Evolutionary conservation across 2,888 invertebrate species (phyloP).

Genomic region (Agriopis aurantiaria): DNA sequence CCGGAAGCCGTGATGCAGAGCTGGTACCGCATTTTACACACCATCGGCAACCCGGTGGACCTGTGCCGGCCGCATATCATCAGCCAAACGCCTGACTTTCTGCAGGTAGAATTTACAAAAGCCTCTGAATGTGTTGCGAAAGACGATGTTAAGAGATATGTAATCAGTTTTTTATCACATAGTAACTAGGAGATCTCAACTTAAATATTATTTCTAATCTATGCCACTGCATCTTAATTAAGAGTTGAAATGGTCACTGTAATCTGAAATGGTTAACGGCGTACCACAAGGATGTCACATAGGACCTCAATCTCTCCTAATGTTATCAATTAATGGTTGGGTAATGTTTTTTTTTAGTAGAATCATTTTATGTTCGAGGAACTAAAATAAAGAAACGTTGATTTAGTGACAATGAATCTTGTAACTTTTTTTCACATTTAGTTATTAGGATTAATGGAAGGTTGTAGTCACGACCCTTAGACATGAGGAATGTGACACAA

Average conservation of each 20-base stretch:
- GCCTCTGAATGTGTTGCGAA: not conserved
- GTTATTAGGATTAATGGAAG: too few species aligned
- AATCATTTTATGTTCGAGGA: too few species aligned
- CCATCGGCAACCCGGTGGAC: conserved; percentile 97
- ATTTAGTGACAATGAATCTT: too few species aligned
- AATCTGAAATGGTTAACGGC: not conserved
- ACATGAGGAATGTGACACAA: too few species aligned
- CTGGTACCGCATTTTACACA: conserved; percentile 98
- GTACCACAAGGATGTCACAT: not conserved
- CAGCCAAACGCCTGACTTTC: conserved; percentile 88
- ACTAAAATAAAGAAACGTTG: too few species aligned
- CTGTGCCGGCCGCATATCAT: conserved; percentile 94
- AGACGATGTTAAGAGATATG: not conserved
- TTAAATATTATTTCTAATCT: not conserved
- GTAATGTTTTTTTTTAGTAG: not conserved
- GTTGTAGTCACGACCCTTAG: too few species aligned
- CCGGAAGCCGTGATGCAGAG: conserved; percentile 97
- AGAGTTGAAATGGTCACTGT: not conserved
- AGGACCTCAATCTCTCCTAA: not conserved
- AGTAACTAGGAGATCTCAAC: not conserved
- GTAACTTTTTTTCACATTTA: too few species aligned
- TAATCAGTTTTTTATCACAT: not conserved
- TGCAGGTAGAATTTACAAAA: conserved; percentile 71
- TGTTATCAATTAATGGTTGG: not conserved
- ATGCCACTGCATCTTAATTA: not conserved